Conservation (phyloP, 1,140 invertebrate species). For the Theocolax elegans region DNA sequence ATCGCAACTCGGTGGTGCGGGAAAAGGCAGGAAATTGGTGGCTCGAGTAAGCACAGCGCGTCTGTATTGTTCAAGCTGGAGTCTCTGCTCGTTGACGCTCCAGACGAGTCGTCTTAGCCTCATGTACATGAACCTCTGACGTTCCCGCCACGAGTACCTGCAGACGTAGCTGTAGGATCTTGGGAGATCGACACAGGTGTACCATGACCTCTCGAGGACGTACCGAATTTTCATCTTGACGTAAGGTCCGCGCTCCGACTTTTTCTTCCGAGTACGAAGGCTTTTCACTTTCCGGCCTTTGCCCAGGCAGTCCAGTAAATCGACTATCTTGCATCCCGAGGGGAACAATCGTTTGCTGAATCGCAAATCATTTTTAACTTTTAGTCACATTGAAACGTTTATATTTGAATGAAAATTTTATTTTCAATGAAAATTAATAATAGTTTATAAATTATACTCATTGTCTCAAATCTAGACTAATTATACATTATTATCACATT, state of each 20-base stretch:
- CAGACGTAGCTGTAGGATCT: conserved; percentile 47
- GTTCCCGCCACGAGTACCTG: conserved; percentile 59
- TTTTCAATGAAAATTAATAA: too few relatives aligned
- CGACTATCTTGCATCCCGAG: conserved; percentile 62
- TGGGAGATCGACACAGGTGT: conserved; percentile 57
- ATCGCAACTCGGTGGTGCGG: conserved; percentile 50
- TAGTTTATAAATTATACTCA: too few relatives aligned
- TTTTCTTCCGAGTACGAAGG: conserved; percentile 47
- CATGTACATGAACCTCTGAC: conserved; percentile 63
- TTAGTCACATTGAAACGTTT: too few relatives aligned
- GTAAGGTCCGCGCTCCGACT: conserved; percentile 23
- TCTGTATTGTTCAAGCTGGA: conserved; percentile 54
- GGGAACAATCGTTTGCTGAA: conserved; percentile 51
- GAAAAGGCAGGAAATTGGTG: background rate
- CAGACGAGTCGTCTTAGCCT: conserved; percentile 58
- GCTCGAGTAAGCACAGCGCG: conserved; percentile 45
- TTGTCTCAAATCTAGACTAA: too few relatives aligned
- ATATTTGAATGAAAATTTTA: too few relatives aligned
- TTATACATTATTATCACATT: too few relatives aligned
- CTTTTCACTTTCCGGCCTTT: conserved; percentile 56
- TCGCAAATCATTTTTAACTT: too few relatives aligned
- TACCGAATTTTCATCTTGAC: conserved; percentile 61
- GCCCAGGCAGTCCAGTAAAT: conserved; percentile 60
- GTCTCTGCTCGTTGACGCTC: conserved; percentile 58
- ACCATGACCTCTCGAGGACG: conserved; percentile 61